Base-by-base conservation (phyloP, 2,888 invertebrate genomes). In the Zygaena filipendulae region DNA sequence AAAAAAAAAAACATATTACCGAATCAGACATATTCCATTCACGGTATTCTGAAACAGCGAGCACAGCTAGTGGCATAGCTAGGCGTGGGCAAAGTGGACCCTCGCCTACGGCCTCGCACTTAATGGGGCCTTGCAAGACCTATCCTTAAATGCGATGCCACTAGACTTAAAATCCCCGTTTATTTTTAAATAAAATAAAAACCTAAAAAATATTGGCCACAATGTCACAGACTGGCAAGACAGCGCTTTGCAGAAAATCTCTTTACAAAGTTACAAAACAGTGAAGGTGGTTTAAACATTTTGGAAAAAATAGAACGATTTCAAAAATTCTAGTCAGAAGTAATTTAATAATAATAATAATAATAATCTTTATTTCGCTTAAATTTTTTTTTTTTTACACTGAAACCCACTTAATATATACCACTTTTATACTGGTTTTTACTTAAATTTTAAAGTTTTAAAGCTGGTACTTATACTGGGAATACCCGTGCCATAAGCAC, bases 51-150 rank as follows among this genome's bases (percentile, higher is more conserved):
- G n/a, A n/a, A n/a, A n/a, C n/a, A n/a, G n/a, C n/a, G n/a, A n/a
- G n/a, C n/a, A n/a, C n/a, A n/a, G n/a, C n/a, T n/a, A 28, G 11
- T 11, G 14, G 11, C 14, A n/a, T 28, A 26, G 18, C 25, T 19
- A 25, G 19, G 16, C 16, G 16, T 16, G 16, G 16, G 16, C 16
- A 7, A 16, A 16, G 7, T 16, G 16, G 16, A 7, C 16, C 16
- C 7, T 16, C 7, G 16, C 16, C 16, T 7, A 4, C 16, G 16
- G 16, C 16, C 16, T 16, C 16, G 7, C 16, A 16, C 16, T 16
- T 16, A 16, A 7, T 6, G 16, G 16, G 16, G 16, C 16, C 16
- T 16, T 7, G 16, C 16, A 7, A 16, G 16, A 7, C 16, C 16
- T 16, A n/a, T n/a, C 16, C 7, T 16, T 16, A 16, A 16, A 16